Evolutionary conservation across 1,140 invertebrate species (phyloP).

Genomic region (Danaus melanippus): DNA sequence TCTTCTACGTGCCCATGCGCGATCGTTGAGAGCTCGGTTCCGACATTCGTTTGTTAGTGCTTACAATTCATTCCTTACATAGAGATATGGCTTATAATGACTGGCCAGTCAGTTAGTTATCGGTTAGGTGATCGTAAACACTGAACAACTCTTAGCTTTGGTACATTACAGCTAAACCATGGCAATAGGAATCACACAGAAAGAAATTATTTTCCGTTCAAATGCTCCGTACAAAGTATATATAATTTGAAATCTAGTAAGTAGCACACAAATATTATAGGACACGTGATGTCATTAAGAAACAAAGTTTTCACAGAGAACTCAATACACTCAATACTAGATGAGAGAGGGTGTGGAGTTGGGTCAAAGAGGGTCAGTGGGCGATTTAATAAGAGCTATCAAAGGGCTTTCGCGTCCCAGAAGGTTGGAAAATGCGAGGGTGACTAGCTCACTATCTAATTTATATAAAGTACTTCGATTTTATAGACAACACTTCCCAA

Average conservation of each 20-base stretch:
- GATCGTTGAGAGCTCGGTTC: conserved; percentile 49
- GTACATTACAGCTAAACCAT: conserved; percentile 55
- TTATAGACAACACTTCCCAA: too few species aligned
- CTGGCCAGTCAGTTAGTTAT: conserved; percentile 50
- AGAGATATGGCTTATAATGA: conserved; percentile 66
- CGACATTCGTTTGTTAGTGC: conserved; percentile 51
- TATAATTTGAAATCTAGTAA: too few species aligned
- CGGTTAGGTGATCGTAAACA: conserved; percentile 63
- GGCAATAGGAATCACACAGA: conserved; percentile 56
- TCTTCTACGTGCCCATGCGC: conserved; percentile 49
- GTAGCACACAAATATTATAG: too few species aligned
- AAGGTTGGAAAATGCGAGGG: conserved; percentile 21
- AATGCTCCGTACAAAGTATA: too few species aligned
- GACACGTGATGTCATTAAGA: too few species aligned
- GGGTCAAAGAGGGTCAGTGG: conserved; percentile 45
- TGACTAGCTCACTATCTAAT: conserved; percentile 13
- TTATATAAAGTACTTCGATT: conserved; percentile 6
- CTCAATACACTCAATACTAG: conserved; percentile 4
- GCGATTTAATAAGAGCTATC: conserved; percentile 45
- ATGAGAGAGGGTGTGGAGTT: conserved; percentile 30
- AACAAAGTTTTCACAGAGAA: too few species aligned
- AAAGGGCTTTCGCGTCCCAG: conserved; percentile 29
- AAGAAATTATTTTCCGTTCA: conserved; percentile 50
- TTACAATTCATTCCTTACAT: conserved; percentile 62
- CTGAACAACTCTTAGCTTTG: conserved; percentile 55